Evolutionary conservation across 2,113 vertebrate species (phyloP).

Genomic region (Macheiramphus alcinus): DNA sequence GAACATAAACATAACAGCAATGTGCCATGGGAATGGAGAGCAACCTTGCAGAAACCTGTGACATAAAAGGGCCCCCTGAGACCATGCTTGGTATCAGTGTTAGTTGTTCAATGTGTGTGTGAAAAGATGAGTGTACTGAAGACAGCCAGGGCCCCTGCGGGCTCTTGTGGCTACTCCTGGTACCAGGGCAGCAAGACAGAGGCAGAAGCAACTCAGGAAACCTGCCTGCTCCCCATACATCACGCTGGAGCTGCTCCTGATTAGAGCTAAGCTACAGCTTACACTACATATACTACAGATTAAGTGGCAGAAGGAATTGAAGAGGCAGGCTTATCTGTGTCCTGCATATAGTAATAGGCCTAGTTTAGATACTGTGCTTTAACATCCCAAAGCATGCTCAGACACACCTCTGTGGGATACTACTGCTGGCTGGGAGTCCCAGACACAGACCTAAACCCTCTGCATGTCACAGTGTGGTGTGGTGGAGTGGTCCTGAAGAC

Average conservation of each 20-base stretch:
- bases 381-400: not conserved
- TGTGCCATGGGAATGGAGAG: not conserved
- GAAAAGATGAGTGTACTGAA: not conserved
- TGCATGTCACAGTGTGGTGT: rapidly evolving
- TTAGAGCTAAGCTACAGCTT: not conserved
- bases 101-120: not conserved
- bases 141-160: rapidly evolving
- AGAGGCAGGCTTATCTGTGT: not conserved
- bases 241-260: not conserved
- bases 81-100: not conserved
- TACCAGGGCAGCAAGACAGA: not conserved
- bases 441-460: not conserved
- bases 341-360: not conserved
- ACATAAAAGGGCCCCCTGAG: not conserved
- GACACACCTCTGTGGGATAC: too few relatives aligned
- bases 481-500: not conserved
- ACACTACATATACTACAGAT: not conserved
- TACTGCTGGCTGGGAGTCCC: not conserved
- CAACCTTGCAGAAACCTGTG: not conserved
- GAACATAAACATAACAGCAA: not conserved
- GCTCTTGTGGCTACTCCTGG: not conserved
- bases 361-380: not conserved
- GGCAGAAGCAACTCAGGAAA: not conserved
- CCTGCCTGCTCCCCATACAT: not conserved
- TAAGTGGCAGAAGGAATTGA: not conserved